These are phyloP conservation scores for Setipinna tenuifilis DNA, from an alignment of 2,797 vertebrate species.

Conservation along the genomic window DNA sequence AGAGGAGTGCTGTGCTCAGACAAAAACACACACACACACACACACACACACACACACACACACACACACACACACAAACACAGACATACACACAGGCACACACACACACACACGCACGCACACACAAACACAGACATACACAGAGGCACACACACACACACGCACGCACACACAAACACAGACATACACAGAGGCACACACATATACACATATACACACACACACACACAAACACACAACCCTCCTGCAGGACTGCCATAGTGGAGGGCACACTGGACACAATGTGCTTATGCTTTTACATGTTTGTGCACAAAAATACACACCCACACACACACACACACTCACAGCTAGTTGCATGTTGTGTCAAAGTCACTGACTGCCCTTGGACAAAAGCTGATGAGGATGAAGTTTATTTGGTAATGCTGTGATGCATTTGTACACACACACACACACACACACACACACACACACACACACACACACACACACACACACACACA, in stretches of 20 bases:
- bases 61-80: not conserved
- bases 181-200: too few species aligned
- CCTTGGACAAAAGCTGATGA: constrained; percentile 26
- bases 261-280: not conserved
- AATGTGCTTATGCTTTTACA: constrained; percentile 10
- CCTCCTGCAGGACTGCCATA: not conserved
- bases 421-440: not conserved
- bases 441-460: not conserved
- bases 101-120: not conserved
- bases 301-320: constrained; percentile 3
- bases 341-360: constrained; percentile 49
- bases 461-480: not conserved
- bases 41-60: not conserved
- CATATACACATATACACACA: too few species aligned
- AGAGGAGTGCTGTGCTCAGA: constrained; percentile 28
- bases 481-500: not conserved
- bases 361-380: constrained; percentile 49
- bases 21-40: constrained; percentile 20
- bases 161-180: not conserved
- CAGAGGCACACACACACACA: not conserved
- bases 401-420: not conserved
- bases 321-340: not conserved
- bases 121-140: not conserved
- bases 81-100: not conserved
- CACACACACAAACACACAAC: not conserved